A percentile compares a stretch with the other conserved stretches of the same genome.
Evolutionary conservation across 2,888 invertebrate genomes (phyloP).

Genomic region (Carabus problematicus): DNA sequence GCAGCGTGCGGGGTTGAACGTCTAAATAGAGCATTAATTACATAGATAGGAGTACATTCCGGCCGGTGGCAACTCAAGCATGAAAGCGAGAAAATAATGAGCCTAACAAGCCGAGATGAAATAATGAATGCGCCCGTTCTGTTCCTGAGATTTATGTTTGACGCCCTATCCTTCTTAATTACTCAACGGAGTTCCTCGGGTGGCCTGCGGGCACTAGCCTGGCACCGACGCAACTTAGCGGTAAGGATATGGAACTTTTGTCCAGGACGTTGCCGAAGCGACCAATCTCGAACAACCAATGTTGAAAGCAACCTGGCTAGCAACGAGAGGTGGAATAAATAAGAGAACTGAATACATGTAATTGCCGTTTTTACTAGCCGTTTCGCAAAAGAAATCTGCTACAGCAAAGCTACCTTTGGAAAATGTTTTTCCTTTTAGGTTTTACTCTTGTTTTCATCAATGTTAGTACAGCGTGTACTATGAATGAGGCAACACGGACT

Average conservation of each 20-base stretch:
- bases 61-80: slow-evolving; percentile 23
- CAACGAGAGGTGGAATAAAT: slow-evolving; percentile 3
- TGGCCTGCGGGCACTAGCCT: slow-evolving; percentile 14
- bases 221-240: background rate
- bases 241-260: background rate
- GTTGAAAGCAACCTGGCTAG: slow-evolving; percentile 11
- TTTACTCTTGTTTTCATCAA: no score
- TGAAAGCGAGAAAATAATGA: slow-evolving; percentile 40
- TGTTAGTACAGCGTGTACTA: no score
- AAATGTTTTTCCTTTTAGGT: no score
- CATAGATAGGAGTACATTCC: slow-evolving; percentile 25
- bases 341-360: slow-evolving; percentile 21
- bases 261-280: background rate
- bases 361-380: background rate
- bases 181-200: slow-evolving; percentile 29
- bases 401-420: no score
- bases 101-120: slow-evolving; percentile 41
- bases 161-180: slow-evolving; percentile 39
- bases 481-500: no score
- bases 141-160: slow-evolving; percentile 33
- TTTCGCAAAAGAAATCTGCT: no score
- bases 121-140: slow-evolving; percentile 36
- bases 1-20: slow-evolving; percentile 20
- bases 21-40: slow-evolving; percentile 42
- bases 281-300: background rate